phyloP scores from a whole-genome alignment of 2,888 invertebrate genomes.

The Pyrochroa serraticornis region DNA sequence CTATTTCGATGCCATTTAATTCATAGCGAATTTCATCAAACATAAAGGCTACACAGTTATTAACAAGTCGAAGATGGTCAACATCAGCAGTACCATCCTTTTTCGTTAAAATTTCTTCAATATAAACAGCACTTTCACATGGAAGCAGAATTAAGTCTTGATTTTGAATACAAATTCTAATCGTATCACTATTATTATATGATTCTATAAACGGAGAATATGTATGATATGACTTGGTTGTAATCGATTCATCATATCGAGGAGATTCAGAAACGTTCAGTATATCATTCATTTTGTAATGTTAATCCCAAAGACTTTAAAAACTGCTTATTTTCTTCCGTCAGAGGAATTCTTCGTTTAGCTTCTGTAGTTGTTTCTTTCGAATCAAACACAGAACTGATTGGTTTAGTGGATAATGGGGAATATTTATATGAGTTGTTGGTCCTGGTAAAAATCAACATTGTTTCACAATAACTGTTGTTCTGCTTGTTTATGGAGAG shows the following conservation, averaged over 20 bases:
- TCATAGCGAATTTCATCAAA: conserved; percentile 29
- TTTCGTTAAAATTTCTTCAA: conserved; percentile 25
- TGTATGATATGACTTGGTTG: conserved; percentile 36
- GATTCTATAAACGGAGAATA: conserved; percentile 41
- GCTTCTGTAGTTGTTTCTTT: conserved; percentile 13
- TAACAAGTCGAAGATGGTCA: conserved; percentile 3
- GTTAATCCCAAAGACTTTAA: conserved; percentile 24
- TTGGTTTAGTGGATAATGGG: background rate
- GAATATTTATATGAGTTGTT: conserved; percentile 10
- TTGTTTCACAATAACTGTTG: conserved; percentile 2
- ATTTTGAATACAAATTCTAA: conserved; percentile 43
- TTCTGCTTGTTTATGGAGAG: no score
- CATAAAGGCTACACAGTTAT: conserved; percentile 24
- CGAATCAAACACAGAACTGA: conserved; percentile 7
- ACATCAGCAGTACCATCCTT: conserved; percentile 4
- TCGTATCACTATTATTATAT: conserved; percentile 44
- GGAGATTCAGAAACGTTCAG: conserved; percentile 29
- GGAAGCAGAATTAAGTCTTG: conserved; percentile 37
- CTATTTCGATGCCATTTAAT: conserved; percentile 34
- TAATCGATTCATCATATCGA: conserved; percentile 36
- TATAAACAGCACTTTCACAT: conserved; percentile 35
- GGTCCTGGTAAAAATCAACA: conserved; percentile 20
- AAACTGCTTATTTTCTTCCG: conserved; percentile 23
- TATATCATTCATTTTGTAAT: conserved; percentile 27
- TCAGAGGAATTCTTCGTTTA: conserved; percentile 3